Percentiles rank a stretch among this genome's conserved stretches.
These are phyloP conservation scores for Pomatorhinus ruficollis DNA, from an alignment of 2,113 vertebrate species.

Conservation along the genomic window DNA sequence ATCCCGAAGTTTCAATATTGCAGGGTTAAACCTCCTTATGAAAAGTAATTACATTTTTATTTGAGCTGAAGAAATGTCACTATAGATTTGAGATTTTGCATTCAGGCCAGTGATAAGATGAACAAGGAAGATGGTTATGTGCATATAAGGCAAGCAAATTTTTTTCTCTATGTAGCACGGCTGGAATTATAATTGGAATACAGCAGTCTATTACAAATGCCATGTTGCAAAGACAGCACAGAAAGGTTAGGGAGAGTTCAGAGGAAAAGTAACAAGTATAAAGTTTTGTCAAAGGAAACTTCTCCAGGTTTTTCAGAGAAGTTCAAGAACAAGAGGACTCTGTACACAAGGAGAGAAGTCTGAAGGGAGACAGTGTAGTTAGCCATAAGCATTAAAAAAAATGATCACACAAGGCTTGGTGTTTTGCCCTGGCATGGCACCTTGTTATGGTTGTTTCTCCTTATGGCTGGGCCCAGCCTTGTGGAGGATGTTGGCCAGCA, in stretches of 20 bases:
- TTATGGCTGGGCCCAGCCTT: neutral
- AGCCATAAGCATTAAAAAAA: neutral
- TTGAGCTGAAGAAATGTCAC: constrained; percentile 41
- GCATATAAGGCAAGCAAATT: neutral
- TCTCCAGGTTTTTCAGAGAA: neutral
- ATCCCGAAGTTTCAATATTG: neutral
- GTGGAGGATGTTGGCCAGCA: neutral
- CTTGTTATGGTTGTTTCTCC: neutral
- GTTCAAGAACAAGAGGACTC: neutral
- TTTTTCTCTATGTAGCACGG: neutral
- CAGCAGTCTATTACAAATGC: neutral
- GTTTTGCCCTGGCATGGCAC: accelerated
- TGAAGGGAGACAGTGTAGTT: neutral
- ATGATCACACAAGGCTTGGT: neutral
- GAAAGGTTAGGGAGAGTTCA: neutral
- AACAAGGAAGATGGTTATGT: neutral
- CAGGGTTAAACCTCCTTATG: neutral
- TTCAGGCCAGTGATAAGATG: neutral
- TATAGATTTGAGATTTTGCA: neutral
- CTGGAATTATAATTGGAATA: neutral
- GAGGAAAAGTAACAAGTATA: neutral
- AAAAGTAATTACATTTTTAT: constrained; percentile 52
- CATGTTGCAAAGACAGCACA: neutral
- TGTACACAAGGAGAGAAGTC: neutral
- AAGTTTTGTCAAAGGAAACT: neutral